A percentile compares a stretch with the other conserved stretches of the same genome.
phyloP scores from a whole-genome alignment of 2,113 vertebrate species.

The Oncorhynchus keta region DNA sequence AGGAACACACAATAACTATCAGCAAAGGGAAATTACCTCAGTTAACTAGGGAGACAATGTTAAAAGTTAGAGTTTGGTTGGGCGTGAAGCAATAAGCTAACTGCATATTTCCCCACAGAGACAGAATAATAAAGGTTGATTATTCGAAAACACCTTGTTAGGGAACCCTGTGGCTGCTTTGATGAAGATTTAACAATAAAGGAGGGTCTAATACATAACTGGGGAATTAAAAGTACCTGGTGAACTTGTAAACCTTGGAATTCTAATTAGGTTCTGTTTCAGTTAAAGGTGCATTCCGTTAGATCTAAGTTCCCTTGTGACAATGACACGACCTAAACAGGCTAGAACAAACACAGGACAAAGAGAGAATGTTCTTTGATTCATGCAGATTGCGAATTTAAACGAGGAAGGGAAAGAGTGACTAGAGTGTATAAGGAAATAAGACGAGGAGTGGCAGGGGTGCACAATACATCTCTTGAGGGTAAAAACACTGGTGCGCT shows the following conservation, averaged over 20 bases:
- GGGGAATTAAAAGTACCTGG: constrained; percentile 44
- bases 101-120: constrained; percentile 71
- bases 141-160: constrained; percentile 78
- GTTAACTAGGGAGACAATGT: constrained; percentile 76
- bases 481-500: not conserved
- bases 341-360: not conserved
- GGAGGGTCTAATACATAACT: constrained; percentile 71
- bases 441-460: not conserved
- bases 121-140: constrained; percentile 71
- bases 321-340: not conserved
- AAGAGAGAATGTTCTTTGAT: not conserved
- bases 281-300: constrained; percentile 32
- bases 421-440: not conserved
- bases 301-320: not conserved
- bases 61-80: constrained; percentile 48
- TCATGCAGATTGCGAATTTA: not conserved
- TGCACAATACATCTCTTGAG: not conserved
- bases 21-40: constrained; percentile 74
- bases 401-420: not conserved
- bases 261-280: constrained; percentile 36
- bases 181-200: constrained; percentile 74
- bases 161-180: constrained; percentile 75
- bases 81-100: too few species aligned
- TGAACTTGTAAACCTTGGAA: constrained; percentile 47
- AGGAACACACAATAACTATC: constrained; percentile 72